Percentiles rank a stretch among this genome's conserved stretches.
These are phyloP conservation scores for Megalopta genalis DNA, from an alignment of 1,140 invertebrate genomes.

Conservation along the genomic window DNA sequence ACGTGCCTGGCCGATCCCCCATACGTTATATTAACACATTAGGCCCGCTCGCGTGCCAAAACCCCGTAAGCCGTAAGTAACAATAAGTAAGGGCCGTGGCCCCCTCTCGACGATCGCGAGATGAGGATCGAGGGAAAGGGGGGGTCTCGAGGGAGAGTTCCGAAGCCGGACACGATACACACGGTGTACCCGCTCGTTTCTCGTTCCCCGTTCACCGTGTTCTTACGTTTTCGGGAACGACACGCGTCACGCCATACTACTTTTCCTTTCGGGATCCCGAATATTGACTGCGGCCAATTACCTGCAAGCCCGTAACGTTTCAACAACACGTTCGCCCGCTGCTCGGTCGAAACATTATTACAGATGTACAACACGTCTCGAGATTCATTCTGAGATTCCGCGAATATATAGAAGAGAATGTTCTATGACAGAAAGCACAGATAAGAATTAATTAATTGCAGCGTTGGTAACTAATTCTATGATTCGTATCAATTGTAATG, in stretches of 20 bases:
- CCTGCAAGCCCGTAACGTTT: neutral
- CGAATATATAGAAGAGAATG: too few species aligned
- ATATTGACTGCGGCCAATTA: neutral
- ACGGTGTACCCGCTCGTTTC: neutral
- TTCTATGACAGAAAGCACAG: too few species aligned
- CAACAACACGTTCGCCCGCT: neutral
- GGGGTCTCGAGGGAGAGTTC: constrained; percentile 13
- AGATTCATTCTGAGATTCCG: too few species aligned
- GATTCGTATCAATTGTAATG: too few species aligned
- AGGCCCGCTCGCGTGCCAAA: constrained; percentile 75
- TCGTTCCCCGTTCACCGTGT: constrained; percentile 7
- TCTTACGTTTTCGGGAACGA: constrained; percentile 41
- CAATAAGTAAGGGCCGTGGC: constrained; percentile 69
- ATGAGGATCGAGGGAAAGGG: constrained; percentile 27
- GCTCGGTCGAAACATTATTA: too few species aligned
- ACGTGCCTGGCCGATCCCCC: constrained; percentile 60
- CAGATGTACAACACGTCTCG: too few species aligned
- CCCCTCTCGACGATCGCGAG: constrained; percentile 53
- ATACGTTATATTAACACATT: constrained; percentile 79
- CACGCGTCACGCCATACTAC: constrained; percentile 23
- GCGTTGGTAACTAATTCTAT: too few species aligned
- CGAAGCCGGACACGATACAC: constrained; percentile 16
- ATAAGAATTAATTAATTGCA: too few species aligned
- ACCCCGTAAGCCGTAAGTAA: constrained; percentile 75
- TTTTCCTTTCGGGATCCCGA: constrained; percentile 15